Evolutionary conservation across 2,797 vertebrate genomes (phyloP).

Genomic region (Simalia tracyae): DNA sequence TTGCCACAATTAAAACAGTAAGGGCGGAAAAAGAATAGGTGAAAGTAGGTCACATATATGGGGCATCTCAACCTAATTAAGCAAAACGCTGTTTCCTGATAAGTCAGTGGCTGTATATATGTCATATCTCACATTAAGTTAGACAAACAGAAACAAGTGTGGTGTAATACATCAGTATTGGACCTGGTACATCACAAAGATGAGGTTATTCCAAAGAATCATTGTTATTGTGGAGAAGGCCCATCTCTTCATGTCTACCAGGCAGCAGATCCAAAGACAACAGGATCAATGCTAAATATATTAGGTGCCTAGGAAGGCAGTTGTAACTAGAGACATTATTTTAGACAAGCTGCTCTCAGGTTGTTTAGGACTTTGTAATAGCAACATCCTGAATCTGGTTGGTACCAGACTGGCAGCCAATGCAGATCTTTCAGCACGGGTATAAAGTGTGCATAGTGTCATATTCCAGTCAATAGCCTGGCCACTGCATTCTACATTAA

Average conservation of each 20-base stretch:
- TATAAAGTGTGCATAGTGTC: background rate
- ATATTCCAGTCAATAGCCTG: background rate
- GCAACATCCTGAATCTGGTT: background rate
- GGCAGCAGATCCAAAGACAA: background rate
- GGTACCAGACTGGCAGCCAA: background rate
- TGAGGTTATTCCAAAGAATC: background rate
- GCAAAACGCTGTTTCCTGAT: background rate
- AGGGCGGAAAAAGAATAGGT: background rate
- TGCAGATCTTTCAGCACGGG: background rate
- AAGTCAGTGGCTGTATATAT: too few relatives aligned
- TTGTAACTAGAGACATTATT: background rate
- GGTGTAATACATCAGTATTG: background rate
- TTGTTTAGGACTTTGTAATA: background rate
- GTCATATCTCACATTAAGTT: background rate
- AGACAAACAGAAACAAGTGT: background rate
- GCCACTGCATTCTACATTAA: background rate
- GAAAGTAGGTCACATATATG: background rate
- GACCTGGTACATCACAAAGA: background rate
- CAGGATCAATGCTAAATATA: background rate
- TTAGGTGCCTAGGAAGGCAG: background rate
- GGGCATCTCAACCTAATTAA: background rate
- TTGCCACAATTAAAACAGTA: background rate
- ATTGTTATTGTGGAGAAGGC: background rate
- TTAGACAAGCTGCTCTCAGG: background rate
- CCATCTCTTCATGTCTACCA: background rate